Percentiles rank a stretch among this genome's conserved stretches.
phyloP scores from a whole-genome alignment of 1,140 invertebrate species.

The Drosophila arawakana region DNA sequence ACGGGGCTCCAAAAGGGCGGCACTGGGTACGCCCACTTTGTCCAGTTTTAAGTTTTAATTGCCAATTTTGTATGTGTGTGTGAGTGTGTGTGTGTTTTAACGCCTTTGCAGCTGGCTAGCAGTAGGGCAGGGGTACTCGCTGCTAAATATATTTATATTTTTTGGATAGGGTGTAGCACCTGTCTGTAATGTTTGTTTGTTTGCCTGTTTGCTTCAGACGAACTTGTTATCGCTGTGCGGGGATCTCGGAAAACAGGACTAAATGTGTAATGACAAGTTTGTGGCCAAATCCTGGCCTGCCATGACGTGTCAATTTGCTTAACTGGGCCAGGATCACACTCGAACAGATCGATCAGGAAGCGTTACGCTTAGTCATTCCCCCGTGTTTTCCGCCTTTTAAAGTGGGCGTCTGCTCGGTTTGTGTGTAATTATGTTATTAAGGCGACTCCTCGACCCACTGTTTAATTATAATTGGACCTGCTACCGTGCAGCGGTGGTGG shows the following conservation, averaged over 20 bases:
- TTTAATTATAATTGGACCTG: conserved; percentile 66
- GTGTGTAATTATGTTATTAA: conserved; percentile 83
- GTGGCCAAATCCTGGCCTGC: conserved; percentile 62
- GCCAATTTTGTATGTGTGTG: conserved; percentile 37
- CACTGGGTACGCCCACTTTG: conserved; percentile 21
- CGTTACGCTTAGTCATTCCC: conserved; percentile 70
- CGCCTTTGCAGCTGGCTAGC: conserved; percentile 11
- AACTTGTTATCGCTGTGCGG: conserved; percentile 49
- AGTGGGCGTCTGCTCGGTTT: conserved; percentile 73
- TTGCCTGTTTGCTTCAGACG: conserved; percentile 22
- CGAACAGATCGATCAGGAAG: conserved; percentile 55
- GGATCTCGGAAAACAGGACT: conserved; percentile 32
- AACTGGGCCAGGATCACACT: conserved; percentile 37
- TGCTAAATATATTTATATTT: background rate
- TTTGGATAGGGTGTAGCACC: conserved; percentile 28
- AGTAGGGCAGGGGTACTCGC: background rate
- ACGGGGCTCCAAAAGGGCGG: conserved; percentile 9
- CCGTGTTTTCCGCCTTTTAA: conserved; percentile 78
- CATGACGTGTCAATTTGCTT: conserved; percentile 67
- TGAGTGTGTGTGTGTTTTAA: conserved; percentile 21
- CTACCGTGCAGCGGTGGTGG: conserved; percentile 61
- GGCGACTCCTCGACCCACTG: conserved; percentile 34
- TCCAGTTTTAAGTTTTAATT: conserved; percentile 39
- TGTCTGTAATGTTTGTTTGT: conserved; percentile 50
- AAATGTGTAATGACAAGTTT: conserved; percentile 75